A percentile compares a stretch with the other conserved stretches of the same genome.
Evolutionary conservation across 2,113 vertebrate genomes (phyloP).

Genomic region (Amphiprion ocellaris): DNA sequence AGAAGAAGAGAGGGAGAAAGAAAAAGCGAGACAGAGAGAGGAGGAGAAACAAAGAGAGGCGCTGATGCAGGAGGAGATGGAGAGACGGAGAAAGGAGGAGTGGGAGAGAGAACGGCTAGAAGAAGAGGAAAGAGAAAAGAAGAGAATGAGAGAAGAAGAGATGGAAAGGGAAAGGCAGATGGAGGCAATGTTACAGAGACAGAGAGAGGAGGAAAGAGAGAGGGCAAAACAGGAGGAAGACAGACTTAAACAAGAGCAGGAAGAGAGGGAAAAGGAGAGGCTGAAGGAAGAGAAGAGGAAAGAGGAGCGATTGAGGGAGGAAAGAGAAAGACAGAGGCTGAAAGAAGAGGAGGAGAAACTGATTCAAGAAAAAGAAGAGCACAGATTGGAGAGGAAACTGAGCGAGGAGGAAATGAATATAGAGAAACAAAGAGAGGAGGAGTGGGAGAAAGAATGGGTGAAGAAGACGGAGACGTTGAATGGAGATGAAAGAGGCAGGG

Average conservation of each 20-base stretch:
- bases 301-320: neutral
- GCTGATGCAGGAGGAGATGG: constrained; percentile 6
- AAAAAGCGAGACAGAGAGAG: constrained; percentile 19
- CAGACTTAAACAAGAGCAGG: constrained; percentile 4
- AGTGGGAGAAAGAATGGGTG: constrained; percentile 29
- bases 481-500: neutral
- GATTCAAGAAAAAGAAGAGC: neutral
- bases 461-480: neutral
- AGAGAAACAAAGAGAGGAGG: constrained; percentile 19
- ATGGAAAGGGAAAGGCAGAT: constrained; percentile 18
- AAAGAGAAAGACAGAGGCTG: neutral
- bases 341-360: neutral
- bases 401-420: neutral
- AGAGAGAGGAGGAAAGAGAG: constrained; percentile 30
- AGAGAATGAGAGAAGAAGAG: constrained; percentile 10
- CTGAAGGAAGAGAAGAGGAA: constrained; percentile 13
- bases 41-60: constrained; percentile 14
- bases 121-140: constrained; percentile 9
- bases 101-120: neutral
- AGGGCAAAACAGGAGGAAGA: constrained; percentile 16
- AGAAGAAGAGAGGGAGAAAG: constrained; percentile 34
- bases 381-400: neutral
- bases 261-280: constrained; percentile 3
- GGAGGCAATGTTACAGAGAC: constrained; percentile 11
- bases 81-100: constrained; percentile 22